Evolutionary conservation across 2,888 invertebrate species (phyloP).

Genomic region (Rutpela maculata): DNA sequence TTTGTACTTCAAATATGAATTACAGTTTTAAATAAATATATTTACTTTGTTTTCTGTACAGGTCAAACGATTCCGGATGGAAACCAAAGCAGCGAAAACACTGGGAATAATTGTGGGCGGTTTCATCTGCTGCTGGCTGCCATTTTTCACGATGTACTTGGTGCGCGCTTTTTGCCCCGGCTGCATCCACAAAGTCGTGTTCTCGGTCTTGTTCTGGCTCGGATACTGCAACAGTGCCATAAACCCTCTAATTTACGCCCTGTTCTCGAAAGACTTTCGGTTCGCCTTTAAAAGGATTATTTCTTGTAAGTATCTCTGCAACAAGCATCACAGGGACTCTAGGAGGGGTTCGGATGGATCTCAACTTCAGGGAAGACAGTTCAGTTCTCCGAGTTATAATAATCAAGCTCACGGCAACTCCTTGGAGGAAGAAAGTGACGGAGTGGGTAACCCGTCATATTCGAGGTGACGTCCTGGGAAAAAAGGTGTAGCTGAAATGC

Average conservation of each 20-base stretch:
- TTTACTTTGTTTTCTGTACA: slow-evolving; percentile 45
- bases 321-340: slow-evolving; percentile 71
- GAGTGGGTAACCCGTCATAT: slow-evolving; percentile 74
- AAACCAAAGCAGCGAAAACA: slow-evolving; percentile 97
- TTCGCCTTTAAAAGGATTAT: slow-evolving; percentile 95
- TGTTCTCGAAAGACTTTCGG: slow-evolving; percentile 96
- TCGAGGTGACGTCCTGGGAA: slow-evolving; percentile 76
- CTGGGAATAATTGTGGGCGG: slow-evolving; percentile 97
- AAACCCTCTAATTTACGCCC: slow-evolving; percentile 95
- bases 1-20: no score
- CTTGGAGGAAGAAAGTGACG: slow-evolving; percentile 77
- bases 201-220: slow-evolving; percentile 96
- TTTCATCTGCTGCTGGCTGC: slow-evolving; percentile 97
- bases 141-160: slow-evolving; percentile 96
- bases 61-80: slow-evolving; percentile 94
- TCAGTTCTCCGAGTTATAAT: slow-evolving; percentile 77
- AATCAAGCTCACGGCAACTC: slow-evolving; percentile 76
- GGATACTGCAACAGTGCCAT: slow-evolving; percentile 98
- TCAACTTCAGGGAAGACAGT: slow-evolving; percentile 74
- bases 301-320: slow-evolving; percentile 86
- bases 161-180: slow-evolving; percentile 91
- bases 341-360: slow-evolving; percentile 78
- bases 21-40: not conserved
- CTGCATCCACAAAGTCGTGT: slow-evolving; percentile 89
- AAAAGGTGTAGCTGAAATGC: slow-evolving; percentile 58